phyloP scores from a whole-genome alignment of 2,797 vertebrate species.

The Allobates femoralis region DNA sequence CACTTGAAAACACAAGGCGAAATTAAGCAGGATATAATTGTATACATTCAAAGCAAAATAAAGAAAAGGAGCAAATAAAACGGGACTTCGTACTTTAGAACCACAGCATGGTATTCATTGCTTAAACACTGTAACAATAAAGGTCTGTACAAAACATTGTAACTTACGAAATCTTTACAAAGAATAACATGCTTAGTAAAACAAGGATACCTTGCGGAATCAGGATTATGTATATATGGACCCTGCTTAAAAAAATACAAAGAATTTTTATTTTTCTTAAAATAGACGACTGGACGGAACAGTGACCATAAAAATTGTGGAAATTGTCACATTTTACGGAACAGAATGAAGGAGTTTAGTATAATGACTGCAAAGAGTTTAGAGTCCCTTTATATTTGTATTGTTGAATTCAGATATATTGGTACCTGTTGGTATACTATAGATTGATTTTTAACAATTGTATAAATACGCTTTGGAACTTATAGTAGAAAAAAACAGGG shows the following conservation, averaged over 20 bases:
- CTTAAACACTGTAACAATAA: conserved; percentile 80
- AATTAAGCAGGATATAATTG: conserved; percentile 82
- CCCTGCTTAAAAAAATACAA: conserved; percentile 75
- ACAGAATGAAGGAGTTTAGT: neutral
- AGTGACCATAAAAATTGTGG: conserved; percentile 59
- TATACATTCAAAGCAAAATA: conserved; percentile 80
- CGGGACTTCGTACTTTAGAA: conserved; percentile 78
- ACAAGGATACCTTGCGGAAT: conserved; percentile 79
- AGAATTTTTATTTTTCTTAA: conserved; percentile 73
- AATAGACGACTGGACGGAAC: conserved; percentile 75
- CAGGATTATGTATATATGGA: conserved; percentile 69
- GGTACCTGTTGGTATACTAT: neutral
- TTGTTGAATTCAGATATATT: neutral
- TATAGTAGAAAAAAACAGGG: neutral
- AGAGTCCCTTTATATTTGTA: neutral
- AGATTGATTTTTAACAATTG: neutral
- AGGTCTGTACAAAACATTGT: conserved; percentile 80
- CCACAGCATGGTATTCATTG: conserved; percentile 82
- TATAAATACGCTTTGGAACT: neutral
- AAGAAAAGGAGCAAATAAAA: conserved; percentile 41
- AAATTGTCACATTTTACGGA: conserved; percentile 20
- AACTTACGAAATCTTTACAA: conserved; percentile 79
- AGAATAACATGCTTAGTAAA: conserved; percentile 82
- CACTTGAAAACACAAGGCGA: conserved; percentile 88
- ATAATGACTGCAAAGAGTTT: conserved; percentile 4